These are phyloP conservation scores for Ophiodon elongatus DNA, from an alignment of 2,113 vertebrate species.

Conservation along the genomic window DNA sequence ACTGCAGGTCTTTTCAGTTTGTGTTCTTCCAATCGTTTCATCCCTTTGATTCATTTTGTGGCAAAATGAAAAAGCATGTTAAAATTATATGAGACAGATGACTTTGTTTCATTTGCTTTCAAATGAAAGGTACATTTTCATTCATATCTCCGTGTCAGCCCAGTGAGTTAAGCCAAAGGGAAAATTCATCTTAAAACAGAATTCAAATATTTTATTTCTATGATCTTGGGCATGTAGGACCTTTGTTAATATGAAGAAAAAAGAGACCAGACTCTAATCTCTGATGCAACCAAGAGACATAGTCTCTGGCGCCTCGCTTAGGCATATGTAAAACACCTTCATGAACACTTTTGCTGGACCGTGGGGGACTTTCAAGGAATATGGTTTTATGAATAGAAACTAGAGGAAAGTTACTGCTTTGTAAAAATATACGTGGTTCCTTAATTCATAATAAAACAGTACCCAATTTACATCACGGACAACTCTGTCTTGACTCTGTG, in stretches of 20 bases:
- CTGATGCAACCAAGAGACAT: constrained; percentile 56
- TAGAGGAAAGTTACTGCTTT: background rate
- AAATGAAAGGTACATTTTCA: constrained; percentile 41
- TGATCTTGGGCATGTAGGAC: constrained; percentile 51
- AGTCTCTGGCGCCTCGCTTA: constrained; percentile 27
- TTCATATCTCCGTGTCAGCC: constrained; percentile 23
- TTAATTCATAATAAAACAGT: constrained; percentile 18
- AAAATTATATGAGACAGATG: background rate
- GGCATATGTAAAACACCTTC: constrained; percentile 49
- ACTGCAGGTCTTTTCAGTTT: background rate
- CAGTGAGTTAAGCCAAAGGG: constrained; percentile 30
- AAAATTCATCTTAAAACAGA: constrained; percentile 61
- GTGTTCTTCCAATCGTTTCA: constrained; percentile 22
- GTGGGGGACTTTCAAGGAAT: constrained; percentile 25
- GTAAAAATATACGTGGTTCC: background rate
- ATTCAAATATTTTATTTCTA: constrained; percentile 61
- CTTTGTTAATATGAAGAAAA: constrained; percentile 52
- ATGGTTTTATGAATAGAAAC: constrained; percentile 16
- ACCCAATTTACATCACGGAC: constrained; percentile 16
- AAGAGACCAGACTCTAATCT: constrained; percentile 42
- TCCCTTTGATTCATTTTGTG: constrained; percentile 23
- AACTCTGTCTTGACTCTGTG: constrained; percentile 12
- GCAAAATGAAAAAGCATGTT: constrained; percentile 21
- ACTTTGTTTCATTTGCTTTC: constrained; percentile 32
- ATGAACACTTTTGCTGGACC: constrained; percentile 27